Percentiles rank a stretch among this genome's conserved stretches.
Conservation (phyloP, 2,797 vertebrate species). For the Nannoperca obscura region DNA sequence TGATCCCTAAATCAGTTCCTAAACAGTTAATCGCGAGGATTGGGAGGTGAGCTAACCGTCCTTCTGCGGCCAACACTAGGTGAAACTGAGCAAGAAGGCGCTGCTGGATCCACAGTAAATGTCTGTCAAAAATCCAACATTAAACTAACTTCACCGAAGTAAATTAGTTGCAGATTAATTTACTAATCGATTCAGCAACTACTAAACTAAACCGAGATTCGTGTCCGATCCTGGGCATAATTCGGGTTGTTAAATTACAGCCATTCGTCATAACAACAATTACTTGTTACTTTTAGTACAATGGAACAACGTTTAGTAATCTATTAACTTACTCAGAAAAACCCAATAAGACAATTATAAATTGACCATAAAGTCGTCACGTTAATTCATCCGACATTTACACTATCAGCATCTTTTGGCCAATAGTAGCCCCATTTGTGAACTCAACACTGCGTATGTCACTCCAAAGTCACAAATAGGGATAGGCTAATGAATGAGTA, state of each 20-base stretch:
- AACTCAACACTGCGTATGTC: background rate
- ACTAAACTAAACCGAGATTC: background rate
- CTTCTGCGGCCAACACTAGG: no score
- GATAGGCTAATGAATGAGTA: background rate
- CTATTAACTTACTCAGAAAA: background rate
- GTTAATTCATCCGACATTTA: background rate
- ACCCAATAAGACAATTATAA: background rate
- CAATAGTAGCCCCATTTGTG: background rate
- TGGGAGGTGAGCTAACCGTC: no score
- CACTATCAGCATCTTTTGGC: background rate
- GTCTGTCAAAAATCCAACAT: no score
- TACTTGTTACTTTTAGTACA: background rate
- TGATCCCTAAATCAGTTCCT: no score
- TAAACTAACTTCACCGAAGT: no score
- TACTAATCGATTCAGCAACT: background rate
- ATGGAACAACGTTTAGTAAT: background rate
- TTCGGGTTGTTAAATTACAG: no score
- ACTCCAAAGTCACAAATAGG: background rate
- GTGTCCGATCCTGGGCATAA: background rate
- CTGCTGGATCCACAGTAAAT: no score
- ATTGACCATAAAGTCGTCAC: background rate
- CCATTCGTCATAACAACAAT: background rate
- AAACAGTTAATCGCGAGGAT: no score
- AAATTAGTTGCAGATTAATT: background rate
- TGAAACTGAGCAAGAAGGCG: no score